Base-by-base conservation (phyloP, 2,888 invertebrate species). In the Bombylius major region DNA sequence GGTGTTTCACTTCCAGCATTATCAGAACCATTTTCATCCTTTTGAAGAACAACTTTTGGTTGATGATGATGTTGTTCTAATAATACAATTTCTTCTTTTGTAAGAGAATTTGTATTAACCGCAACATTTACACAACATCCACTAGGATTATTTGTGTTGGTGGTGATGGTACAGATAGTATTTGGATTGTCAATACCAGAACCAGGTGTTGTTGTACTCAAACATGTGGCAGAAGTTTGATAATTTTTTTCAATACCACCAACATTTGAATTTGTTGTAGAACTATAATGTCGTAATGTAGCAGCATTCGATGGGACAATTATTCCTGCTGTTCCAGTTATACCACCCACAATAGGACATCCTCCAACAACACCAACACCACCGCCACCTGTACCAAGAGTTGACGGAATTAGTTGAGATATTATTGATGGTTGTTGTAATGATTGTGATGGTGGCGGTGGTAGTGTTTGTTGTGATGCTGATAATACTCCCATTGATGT, bases 11-110 rank as follows among this genome's bases (percentile, higher is more conserved):
- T 58, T 47, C 54, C 58, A 12, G 55, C 47, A 55, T 57, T 53
- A 54, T 57, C 56, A 50, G 50, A 56, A 39, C 45, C 36, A 51
- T 56, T 55, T 44, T 58, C 57, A 11, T 8, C 39, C 45, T 61
- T 58, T 47, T 60, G 59, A 44, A 62, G 47, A 23, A 57, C 55
- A 47, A 62, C 59, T 54, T 62, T 62, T 12, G 62, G 62, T 50
- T 60, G 60, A 11, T 42, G 39, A 4, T 42, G 9, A 8, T 36
- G 36, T 9, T 36, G 36, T 11, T 58, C 51, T 23, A 59, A 39
- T 31, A 62, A 59, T 42, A 4, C 11, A 11, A 11, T 11, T 52
- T 60, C 59, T 46, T 60, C 56, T 50, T 50, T 52, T 44, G 56
- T 53, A 23, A 60, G 36, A 32, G 56, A 56, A 47, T 42, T 54